These are phyloP conservation scores for Camelus dromedarius DNA, from an alignment of 2,113 vertebrate species.

Conservation along the genomic window DNA sequence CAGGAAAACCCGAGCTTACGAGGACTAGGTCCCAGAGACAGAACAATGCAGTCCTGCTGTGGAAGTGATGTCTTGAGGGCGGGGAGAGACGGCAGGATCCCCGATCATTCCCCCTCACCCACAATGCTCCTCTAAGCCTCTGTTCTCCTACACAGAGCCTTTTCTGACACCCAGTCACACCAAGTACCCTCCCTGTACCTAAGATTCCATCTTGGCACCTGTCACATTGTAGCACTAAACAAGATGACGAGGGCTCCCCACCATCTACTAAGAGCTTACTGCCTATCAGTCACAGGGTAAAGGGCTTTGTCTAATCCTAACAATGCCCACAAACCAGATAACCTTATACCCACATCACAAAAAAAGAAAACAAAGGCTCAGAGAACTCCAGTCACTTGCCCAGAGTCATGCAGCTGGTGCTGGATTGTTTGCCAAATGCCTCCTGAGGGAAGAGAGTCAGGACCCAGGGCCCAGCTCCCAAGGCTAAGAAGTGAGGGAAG, in stretches of 20 bases:
- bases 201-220: constrained; percentile 31
- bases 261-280: background rate
- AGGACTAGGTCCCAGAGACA: constrained; percentile 2
- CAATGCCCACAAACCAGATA: constrained; percentile 31
- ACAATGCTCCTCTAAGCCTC: background rate
- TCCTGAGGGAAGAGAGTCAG: background rate
- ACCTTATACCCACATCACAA: constrained; percentile 10
- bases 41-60: background rate
- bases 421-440: background rate
- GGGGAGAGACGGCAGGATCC: background rate
- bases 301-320: constrained; percentile 62
- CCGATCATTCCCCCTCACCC: background rate
- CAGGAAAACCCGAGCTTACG: constrained; percentile 41
- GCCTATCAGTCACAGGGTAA: background rate
- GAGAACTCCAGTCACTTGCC: constrained; percentile 12
- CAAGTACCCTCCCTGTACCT: background rate
- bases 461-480: background rate
- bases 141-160: background rate
- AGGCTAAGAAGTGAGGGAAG: background rate
- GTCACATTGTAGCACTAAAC: constrained; percentile 1
- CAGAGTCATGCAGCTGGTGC: background rate
- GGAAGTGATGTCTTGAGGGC: background rate
- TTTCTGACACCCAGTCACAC: constrained; percentile 27
- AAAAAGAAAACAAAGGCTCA: constrained; percentile 34
- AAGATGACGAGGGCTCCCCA: constrained; percentile 36